phyloP scores from a whole-genome alignment of 2,797 vertebrate genomes.

The Cheirogaleus major region DNA sequence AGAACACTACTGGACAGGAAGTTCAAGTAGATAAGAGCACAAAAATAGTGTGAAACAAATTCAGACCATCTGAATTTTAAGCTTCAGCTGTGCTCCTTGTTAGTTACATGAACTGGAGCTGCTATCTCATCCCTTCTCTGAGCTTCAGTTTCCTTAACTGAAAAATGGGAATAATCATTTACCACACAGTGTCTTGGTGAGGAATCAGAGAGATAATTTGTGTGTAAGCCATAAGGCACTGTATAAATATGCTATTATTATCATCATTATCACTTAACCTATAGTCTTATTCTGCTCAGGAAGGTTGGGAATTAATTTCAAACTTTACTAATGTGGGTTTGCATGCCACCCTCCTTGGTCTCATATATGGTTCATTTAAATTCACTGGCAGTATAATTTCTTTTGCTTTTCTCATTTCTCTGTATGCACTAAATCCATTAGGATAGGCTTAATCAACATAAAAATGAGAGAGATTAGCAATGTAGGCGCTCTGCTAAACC shows the following conservation, averaged over 20 bases:
- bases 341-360: conserved; percentile 38
- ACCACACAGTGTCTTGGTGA: neutral
- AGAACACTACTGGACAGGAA: neutral
- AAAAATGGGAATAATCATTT: conserved; percentile 11
- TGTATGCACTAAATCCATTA: conserved; percentile 72
- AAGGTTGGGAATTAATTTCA: conserved; percentile 65
- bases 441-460: conserved; percentile 78
- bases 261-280: conserved; percentile 65
- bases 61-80: neutral
- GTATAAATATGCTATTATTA: conserved; percentile 47
- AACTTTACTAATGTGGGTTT: conserved; percentile 67
- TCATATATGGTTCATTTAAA: conserved; percentile 72
- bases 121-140: neutral
- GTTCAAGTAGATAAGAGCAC: neutral
- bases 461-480: conserved; percentile 75
- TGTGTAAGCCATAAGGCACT: neutral
- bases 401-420: conserved; percentile 72
- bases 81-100: neutral
- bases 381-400: conserved; percentile 57
- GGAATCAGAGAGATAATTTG: conserved; percentile 28
- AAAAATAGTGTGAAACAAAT: neutral
- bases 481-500: conserved; percentile 76
- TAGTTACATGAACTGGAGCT: neutral
- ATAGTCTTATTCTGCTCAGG: conserved; percentile 50
- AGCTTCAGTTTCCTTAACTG: conserved; percentile 10